These are phyloP conservation scores for Protodeltote pygarga DNA, from an alignment of 2,888 invertebrate genomes.

Conservation along the genomic window DNA sequence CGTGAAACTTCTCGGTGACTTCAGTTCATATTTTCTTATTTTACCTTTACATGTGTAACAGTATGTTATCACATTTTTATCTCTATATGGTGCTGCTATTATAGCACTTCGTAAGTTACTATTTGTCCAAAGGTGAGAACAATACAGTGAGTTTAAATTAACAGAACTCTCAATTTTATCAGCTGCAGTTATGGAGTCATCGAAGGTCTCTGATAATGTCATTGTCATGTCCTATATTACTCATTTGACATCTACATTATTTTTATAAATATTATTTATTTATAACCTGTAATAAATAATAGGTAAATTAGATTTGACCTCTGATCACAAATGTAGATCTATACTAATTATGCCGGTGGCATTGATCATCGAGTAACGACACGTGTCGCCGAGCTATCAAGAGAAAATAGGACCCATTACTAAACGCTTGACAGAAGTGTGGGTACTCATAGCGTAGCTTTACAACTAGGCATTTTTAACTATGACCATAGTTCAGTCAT, in stretches of 20 bases:
- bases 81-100: constrained; percentile 62
- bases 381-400: too few relatives aligned
- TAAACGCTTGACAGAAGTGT: too few relatives aligned
- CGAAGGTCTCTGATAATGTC: constrained; percentile 66
- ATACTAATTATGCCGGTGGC: too few relatives aligned
- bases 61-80: constrained; percentile 70
- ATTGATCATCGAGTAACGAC: too few relatives aligned
- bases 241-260: constrained; percentile 21
- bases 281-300: constrained; percentile 53
- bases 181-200: constrained; percentile 59
- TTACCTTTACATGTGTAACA: constrained; percentile 80
- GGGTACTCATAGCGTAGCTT: too few relatives aligned
- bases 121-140: constrained; percentile 78
- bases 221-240: constrained; percentile 53
- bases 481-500: too few relatives aligned
- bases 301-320: background rate
- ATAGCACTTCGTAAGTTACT: constrained; percentile 70
- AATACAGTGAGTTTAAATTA: constrained; percentile 75
- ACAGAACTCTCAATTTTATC: constrained; percentile 61
- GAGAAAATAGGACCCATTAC: too few relatives aligned
- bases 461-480: too few relatives aligned
- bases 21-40: constrained; percentile 80
- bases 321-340: too few relatives aligned
- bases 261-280: constrained; percentile 20
- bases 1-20: constrained; percentile 64